phyloP scores from a whole-genome alignment of 2,888 invertebrate species.

The Harpalus rufipes region DNA sequence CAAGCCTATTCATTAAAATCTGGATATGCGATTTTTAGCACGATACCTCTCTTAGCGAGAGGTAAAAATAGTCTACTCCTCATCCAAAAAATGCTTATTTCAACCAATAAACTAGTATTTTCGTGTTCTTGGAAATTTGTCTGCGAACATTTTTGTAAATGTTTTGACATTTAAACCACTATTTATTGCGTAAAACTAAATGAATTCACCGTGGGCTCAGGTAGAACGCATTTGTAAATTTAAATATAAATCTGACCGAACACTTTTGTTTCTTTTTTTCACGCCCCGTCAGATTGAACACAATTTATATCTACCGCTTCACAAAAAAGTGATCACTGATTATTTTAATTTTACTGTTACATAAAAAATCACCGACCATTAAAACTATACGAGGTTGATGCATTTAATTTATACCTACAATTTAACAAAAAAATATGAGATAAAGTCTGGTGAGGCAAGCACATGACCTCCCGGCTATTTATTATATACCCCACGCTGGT shows the following conservation, averaged over 20 bases:
- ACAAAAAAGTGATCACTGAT: no score
- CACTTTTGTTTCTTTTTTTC: neutral
- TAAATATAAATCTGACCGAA: conserved; percentile 32
- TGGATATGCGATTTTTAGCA: no score
- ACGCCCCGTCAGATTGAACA: neutral
- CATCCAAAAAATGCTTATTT: no score
- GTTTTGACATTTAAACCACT: conserved; percentile 11
- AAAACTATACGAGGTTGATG: neutral
- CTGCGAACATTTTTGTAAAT: neutral
- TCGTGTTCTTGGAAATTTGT: conserved; percentile 2
- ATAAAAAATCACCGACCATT: neutral
- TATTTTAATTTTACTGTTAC: neutral
- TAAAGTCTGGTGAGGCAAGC: no score
- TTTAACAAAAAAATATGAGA: neutral
- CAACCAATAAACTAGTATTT: neutral
- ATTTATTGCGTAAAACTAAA: neutral
- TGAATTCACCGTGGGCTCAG: neutral
- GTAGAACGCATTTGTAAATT: neutral
- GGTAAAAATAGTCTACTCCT: no score
- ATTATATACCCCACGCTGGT: no score
- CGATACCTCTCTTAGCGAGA: no score
- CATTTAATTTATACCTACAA: neutral
- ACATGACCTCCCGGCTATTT: no score
- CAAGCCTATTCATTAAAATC: no score
- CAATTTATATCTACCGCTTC: neutral